Evolutionary conservation across 2,113 vertebrate species (phyloP), one percentile per base, ranked within the genome.

Genomic region (Ceyx cyanopectus): DNA sequence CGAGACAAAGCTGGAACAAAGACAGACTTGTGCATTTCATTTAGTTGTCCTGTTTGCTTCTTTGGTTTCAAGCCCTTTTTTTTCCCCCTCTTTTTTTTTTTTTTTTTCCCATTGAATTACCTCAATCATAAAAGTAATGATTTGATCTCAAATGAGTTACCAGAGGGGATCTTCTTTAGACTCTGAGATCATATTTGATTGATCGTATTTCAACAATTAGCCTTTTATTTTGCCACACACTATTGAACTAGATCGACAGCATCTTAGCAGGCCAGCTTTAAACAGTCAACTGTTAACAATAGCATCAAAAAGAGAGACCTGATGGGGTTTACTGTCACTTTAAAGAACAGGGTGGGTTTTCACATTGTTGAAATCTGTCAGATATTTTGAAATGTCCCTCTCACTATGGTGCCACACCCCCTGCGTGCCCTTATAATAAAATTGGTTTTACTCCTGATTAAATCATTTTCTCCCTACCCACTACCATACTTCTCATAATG

Each of bases 351-450:
- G 96, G 97, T 97, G 97, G 98, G 98, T 98, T 99, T 99, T 99
- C 98, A 98, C 98, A 98, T 98, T 98, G 98, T 98, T 99, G 98
- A 99, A 98, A 98, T 98, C 99, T 99, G 99, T 99, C 99, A 99
- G 98, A 99, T 99, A 99, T 99, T 99, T 99, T 99, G 99, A 99
- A 98, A 98, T 98, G 98, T 99, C 98, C 98, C 98, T 98, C 99
- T 98, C 99, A 98, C 98, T 98, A 98, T 98, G 98, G 98, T 97
- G 98, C 98, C 97, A 98, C 99, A 99, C 98, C 99, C 99, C 99
- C 98, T 98, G 98, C 97, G 98, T 98, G 97, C 97, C 97, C 98
- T 98, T 98, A 99, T 99, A 98, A 99, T 98, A 99, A 99, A 99
- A 99, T 99, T 98, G 98, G 98, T 98, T 98, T 99, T 99, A 98